These are phyloP conservation scores for Cavia porcellus DNA, from an alignment of 2,113 vertebrate species.

Conservation along the genomic window DNA sequence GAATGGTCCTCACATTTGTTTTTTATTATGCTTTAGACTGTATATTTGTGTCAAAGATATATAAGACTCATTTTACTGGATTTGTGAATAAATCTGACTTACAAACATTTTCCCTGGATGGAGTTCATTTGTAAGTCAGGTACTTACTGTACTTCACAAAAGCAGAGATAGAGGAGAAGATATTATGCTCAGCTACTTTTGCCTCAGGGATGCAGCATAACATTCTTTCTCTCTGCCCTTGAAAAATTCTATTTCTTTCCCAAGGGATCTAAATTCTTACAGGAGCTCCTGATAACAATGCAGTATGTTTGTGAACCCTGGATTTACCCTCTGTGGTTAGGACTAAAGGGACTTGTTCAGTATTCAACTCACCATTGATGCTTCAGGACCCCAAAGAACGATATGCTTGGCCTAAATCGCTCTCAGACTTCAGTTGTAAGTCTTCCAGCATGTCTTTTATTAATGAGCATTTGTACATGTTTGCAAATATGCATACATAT, in stretches of 20 bases:
- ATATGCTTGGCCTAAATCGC: background rate
- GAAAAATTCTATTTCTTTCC: background rate
- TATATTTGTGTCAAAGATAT: background rate
- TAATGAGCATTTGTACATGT: background rate
- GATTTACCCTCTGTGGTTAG: background rate
- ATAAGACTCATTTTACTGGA: background rate
- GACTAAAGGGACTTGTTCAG: background rate
- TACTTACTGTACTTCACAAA: background rate
- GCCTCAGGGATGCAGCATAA: background rate
- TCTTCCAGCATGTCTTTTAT: background rate
- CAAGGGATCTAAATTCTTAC: conserved; percentile 22
- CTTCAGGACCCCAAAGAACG: background rate
- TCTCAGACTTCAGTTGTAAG: background rate
- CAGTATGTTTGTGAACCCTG: background rate
- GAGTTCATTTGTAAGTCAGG: background rate
- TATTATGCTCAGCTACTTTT: background rate
- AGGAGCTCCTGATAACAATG: background rate
- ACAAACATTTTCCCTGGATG: background rate
- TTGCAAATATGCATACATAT: background rate
- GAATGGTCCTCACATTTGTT: background rate
- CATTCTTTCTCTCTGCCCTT: background rate
- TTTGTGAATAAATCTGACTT: background rate
- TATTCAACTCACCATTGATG: background rate
- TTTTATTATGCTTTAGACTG: background rate
- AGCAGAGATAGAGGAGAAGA: background rate